Percentiles rank a stretch among this genome's conserved stretches.
These are phyloP conservation scores for Ctenopoma multispine DNA, from an alignment of 2,797 vertebrate genomes.

Conservation along the genomic window DNA sequence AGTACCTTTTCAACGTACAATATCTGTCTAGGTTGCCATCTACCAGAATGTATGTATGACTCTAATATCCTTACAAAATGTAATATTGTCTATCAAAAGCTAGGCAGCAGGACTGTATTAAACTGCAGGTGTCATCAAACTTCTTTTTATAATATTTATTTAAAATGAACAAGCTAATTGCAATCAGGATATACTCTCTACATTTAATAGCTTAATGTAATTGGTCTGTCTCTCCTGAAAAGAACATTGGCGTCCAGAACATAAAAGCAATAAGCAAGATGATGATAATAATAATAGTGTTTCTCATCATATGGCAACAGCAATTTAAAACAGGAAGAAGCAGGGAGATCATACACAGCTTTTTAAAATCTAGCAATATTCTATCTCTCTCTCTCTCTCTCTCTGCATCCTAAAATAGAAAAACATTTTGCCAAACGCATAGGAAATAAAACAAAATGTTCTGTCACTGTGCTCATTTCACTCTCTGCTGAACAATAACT, in stretches of 20 bases:
- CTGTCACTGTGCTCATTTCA: slow-evolving; percentile 26
- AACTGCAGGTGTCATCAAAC: background rate
- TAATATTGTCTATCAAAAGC: background rate
- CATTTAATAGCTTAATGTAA: background rate
- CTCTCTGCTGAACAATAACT: slow-evolving; percentile 41
- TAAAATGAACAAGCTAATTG: background rate
- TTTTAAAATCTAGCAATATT: no score
- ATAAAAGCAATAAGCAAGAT: background rate
- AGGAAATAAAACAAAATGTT: no score
- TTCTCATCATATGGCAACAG: slow-evolving; percentile 4
- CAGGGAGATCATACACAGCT: no score
- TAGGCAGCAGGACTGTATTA: no score
- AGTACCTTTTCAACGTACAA: slow-evolving; percentile 1
- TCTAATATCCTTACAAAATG: background rate
- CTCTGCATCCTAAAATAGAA: no score
- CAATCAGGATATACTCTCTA: background rate
- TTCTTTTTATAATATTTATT: background rate
- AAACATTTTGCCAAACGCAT: background rate
- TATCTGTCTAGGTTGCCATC: background rate
- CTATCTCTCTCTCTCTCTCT: no score
- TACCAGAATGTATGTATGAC: no score
- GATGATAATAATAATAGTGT: no score
- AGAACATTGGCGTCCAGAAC: background rate
- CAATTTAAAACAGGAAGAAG: background rate
- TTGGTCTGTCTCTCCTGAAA: background rate